Conservation (phyloP, 1,140 invertebrate species). For the Aphis craccivora region DNA sequence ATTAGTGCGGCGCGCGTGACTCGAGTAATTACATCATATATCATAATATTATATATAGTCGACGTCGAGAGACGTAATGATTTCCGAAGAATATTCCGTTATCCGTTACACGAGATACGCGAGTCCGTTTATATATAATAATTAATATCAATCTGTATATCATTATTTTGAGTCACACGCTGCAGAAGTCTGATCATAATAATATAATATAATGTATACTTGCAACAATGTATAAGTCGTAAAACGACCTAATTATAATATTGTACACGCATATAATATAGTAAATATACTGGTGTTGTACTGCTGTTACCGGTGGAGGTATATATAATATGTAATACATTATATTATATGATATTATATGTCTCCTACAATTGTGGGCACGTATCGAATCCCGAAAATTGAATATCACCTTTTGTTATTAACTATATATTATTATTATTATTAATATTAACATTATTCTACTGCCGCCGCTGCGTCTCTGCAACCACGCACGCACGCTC, state of each 20-base stretch:
- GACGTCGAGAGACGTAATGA: neutral
- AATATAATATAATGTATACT: neutral
- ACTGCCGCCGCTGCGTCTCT: neutral
- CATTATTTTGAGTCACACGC: neutral
- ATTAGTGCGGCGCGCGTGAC: neutral
- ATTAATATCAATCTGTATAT: neutral
- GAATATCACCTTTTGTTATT: neutral
- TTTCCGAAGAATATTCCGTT: neutral
- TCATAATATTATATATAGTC: neutral
- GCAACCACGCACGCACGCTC: neutral
- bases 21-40: neutral
- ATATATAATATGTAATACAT: neutral
- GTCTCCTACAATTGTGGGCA: neutral
- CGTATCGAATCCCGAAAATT: slow-evolving; percentile 18
- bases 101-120: neutral
- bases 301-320: neutral
- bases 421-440: neutral
- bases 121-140: neutral
- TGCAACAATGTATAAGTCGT: neutral
- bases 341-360: neutral
- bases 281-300: neutral
- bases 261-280: neutral
- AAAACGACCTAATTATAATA: neutral
- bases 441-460: neutral
- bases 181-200: neutral